phyloP scores from a whole-genome alignment of 2,797 vertebrate genomes.

The Myripristis murdjan region DNA sequence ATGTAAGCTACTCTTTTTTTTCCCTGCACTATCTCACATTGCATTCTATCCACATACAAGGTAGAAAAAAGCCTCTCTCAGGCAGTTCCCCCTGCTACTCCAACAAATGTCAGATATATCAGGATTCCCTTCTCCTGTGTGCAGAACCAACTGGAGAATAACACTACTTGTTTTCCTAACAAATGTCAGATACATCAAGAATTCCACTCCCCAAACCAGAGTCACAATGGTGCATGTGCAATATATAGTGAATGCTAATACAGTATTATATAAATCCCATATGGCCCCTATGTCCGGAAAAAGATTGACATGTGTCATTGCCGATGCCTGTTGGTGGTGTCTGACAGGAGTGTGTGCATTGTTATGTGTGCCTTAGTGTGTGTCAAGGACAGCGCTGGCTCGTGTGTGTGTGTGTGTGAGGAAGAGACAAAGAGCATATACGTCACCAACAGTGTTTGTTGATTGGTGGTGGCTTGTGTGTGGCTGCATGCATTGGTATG shows the following conservation, averaged over 20 bases:
- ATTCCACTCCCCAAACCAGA: constrained; percentile 34
- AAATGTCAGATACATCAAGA: constrained; percentile 57
- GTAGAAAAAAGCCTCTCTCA: neutral
- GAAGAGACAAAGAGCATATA: neutral
- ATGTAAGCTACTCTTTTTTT: constrained; percentile 1
- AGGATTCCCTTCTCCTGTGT: constrained; percentile 28
- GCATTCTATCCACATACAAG: constrained; percentile 22
- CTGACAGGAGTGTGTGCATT: neutral
- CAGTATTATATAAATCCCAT: constrained; percentile 38
- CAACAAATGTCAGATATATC: constrained; percentile 59
- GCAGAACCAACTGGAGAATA: constrained; percentile 39
- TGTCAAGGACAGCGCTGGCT: constrained; percentile 3
- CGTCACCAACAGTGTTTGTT: neutral
- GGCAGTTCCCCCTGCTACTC: constrained; percentile 22
- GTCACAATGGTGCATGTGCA: constrained; percentile 21
- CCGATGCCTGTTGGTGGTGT: neutral
- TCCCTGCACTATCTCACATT: constrained; percentile 5
- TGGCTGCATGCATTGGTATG: neutral
- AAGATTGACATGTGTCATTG: constrained; percentile 46
- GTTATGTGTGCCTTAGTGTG: constrained; percentile 25
- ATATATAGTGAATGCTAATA: constrained; percentile 42
- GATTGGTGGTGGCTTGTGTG: neutral
- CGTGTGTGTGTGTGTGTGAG: constrained; percentile 16
- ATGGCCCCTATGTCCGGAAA: neutral
- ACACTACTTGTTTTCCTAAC: constrained; percentile 39